Conservation (phyloP, 2,113 vertebrate genomes). For the Vulpes vulpes region DNA sequence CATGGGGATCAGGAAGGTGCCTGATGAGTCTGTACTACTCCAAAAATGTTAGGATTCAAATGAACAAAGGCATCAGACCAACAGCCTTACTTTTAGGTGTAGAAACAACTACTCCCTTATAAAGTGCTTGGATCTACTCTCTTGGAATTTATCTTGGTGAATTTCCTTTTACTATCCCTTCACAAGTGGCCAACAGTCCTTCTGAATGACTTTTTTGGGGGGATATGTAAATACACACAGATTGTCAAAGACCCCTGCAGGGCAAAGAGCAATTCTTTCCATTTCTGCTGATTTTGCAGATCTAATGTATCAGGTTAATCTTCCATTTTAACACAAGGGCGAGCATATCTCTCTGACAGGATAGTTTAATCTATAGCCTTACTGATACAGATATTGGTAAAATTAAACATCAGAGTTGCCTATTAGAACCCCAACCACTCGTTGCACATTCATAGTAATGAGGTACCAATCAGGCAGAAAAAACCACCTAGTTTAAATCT, state of each 20-base stretch:
- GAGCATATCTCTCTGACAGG: background rate
- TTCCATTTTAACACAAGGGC: slow-evolving; percentile 34
- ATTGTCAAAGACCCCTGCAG: slow-evolving; percentile 43
- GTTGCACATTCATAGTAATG: background rate
- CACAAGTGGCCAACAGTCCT: background rate
- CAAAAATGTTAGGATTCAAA: background rate
- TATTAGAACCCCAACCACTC: slow-evolving; percentile 23
- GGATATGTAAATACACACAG: slow-evolving; percentile 36
- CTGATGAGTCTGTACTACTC: background rate
- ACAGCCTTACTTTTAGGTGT: background rate
- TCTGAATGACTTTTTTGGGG: background rate
- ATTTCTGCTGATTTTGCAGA: slow-evolving; percentile 48
- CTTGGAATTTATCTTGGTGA: background rate
- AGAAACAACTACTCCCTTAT: background rate
- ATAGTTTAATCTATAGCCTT: slow-evolving; percentile 29
- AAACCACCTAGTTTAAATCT: slow-evolving; percentile 18
- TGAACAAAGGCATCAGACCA: background rate
- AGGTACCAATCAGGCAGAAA: slow-evolving; percentile 25
- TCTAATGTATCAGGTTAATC: slow-evolving; percentile 24
- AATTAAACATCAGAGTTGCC: slow-evolving; percentile 2
- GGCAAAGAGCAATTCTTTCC: background rate
- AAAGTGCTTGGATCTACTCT: background rate
- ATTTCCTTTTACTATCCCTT: slow-evolving; percentile 40
- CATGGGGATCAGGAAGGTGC: background rate
- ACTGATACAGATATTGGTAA: background rate